These are phyloP conservation scores for Leptinotarsa tumamoca DNA, from an alignment of 2,888 invertebrate species.

Conservation along the genomic window DNA sequence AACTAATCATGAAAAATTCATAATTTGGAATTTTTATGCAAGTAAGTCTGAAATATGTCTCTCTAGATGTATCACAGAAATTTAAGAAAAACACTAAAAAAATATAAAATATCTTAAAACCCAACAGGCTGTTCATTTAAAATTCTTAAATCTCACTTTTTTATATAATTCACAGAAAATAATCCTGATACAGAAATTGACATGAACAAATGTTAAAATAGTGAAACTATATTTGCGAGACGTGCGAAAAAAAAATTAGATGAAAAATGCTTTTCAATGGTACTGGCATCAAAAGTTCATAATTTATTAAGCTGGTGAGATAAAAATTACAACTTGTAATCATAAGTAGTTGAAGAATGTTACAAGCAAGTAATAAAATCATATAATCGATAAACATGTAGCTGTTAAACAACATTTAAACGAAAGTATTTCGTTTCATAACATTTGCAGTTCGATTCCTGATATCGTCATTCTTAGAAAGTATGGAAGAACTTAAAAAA, in stretches of 20 bases:
- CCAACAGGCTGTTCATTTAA: not conserved
- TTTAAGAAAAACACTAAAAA: not conserved
- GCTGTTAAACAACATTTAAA: no score
- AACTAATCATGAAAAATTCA: not conserved
- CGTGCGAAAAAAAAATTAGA: no score
- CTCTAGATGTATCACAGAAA: slow-evolving; percentile 8
- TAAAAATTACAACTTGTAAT: not conserved
- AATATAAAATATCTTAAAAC: slow-evolving; percentile 6
- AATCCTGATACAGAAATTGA: not conserved
- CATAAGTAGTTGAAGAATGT: not conserved
- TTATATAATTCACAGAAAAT: not conserved
- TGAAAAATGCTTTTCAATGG: not conserved
- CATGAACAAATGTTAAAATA: not conserved
- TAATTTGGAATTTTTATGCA: slow-evolving; percentile 3
- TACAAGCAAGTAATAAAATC: not conserved
- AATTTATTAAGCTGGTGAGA: not conserved
- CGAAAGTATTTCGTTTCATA: no score
- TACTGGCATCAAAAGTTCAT: not conserved
- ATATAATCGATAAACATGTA: not conserved
- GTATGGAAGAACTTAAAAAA: not conserved
- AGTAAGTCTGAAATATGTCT: not conserved
- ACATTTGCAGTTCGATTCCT: not conserved
- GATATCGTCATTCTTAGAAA: not conserved
- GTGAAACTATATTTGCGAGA: no score
- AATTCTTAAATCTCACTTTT: not conserved